A percentile compares a stretch with the other conserved stretches of the same genome.
phyloP scores from a whole-genome alignment of 2,888 invertebrate genomes.

The Synergus itoensis region DNA sequence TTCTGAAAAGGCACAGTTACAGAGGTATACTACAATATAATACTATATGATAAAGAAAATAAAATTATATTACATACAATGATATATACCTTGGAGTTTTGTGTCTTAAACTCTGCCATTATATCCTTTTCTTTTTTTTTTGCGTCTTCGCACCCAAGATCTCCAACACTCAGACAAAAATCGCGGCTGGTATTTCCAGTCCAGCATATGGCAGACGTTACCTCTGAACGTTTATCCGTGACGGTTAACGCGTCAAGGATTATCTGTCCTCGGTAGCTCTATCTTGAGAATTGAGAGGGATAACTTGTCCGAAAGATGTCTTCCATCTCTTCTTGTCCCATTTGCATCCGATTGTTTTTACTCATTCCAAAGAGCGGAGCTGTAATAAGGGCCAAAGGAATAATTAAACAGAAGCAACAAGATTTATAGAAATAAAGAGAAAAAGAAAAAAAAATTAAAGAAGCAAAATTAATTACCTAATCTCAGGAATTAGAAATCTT shows the following conservation, averaged over 20 bases:
- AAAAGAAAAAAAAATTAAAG: background rate
- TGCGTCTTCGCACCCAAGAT: conserved; percentile 2
- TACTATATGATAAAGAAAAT: background rate
- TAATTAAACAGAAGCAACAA: background rate
- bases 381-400: background rate
- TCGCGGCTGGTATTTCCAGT: conserved; percentile 26
- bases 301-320: conserved; percentile 14
- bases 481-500: too few species aligned
- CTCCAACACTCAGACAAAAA: background rate
- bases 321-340: background rate
- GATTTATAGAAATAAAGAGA: background rate
- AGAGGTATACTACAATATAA: background rate
- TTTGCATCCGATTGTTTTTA: conserved; percentile 8
- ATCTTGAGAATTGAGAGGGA: background rate
- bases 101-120: background rate
- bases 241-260: conserved; percentile 19
- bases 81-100: background rate
- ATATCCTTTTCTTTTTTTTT: background rate
- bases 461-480: too few species aligned
- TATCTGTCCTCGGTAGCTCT: conserved; percentile 23
- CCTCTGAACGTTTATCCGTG: conserved; percentile 11
- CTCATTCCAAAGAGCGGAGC: background rate
- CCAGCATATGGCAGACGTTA: conserved; percentile 34
- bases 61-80: background rate
- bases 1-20: background rate